phyloP scores from a whole-genome alignment of 2,888 invertebrate species.

The Diaprepes abbreviatus region DNA sequence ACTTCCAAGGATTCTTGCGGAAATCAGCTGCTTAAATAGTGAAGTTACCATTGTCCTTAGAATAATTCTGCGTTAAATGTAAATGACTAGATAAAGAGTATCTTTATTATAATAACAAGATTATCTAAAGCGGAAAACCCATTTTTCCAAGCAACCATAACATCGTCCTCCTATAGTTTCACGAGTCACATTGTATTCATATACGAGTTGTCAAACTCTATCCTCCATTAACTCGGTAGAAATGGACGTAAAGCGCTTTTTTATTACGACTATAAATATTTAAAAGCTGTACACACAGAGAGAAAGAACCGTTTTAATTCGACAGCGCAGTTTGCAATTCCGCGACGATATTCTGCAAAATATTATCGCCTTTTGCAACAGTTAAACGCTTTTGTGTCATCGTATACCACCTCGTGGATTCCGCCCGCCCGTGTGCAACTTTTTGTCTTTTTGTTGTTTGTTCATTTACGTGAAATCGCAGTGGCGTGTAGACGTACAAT shows the following conservation, averaged over 20 bases:
- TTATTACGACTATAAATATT: slow-evolving; percentile 55
- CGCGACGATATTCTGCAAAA: slow-evolving; percentile 51
- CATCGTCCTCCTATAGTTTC: slow-evolving; percentile 2
- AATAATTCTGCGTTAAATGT: too few species aligned
- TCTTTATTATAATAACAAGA: too few species aligned
- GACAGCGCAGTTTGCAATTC: slow-evolving; percentile 45
- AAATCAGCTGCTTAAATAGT: too few species aligned
- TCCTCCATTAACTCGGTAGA: slow-evolving; percentile 50
- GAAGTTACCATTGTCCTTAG: too few species aligned
- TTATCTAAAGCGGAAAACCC: neutral
- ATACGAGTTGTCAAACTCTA: slow-evolving; percentile 51
- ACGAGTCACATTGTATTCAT: slow-evolving; percentile 51
- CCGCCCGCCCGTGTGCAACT: slow-evolving; percentile 36
- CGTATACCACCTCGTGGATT: slow-evolving; percentile 41
- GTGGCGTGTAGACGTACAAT: slow-evolving; percentile 22
- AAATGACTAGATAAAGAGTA: too few species aligned
- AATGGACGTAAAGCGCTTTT: slow-evolving; percentile 51
- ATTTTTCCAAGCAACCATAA: neutral
- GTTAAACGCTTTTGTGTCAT: slow-evolving; percentile 50
- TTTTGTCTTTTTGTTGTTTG: slow-evolving; percentile 31
- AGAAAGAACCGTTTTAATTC: slow-evolving; percentile 52
- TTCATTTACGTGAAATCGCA: slow-evolving; percentile 34
- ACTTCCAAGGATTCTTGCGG: too few species aligned
- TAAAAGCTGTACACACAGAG: slow-evolving; percentile 42
- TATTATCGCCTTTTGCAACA: slow-evolving; percentile 53